Base-by-base conservation (phyloP, 2,888 invertebrate genomes). In the Saturnia japonica region DNA sequence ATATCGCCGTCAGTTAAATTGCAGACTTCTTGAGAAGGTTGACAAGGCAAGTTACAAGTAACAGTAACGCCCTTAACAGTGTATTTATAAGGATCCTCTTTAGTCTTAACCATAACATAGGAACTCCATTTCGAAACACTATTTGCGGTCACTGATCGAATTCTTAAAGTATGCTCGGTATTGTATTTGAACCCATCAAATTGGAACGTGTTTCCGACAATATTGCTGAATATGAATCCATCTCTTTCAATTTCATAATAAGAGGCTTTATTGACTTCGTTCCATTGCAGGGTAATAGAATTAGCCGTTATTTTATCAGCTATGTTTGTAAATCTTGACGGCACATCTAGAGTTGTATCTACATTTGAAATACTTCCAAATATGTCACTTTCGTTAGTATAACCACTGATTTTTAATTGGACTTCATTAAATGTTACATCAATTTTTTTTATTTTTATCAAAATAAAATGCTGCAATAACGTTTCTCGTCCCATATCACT, bases 201-300 rank as follows among this genome's bases (percentile, higher is more conserved):
- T 47, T 74, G 84, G 67, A 85, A 88, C 54, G 74, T 74, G 9
- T 74, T 77, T 28, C 75, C 82, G 67, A 68, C 75, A 43, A 93
- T 87, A 72, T 89, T 87, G 40, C 83, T 91, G 74, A 88, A 91
- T 66, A 91, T 74, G 12, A 74, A 73, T 4, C 83, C 87, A 73
- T 93, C 88, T 83, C 85, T 87, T 77, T 91, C 90, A 47, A 93
- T 87, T 83, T 93, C 93, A 72, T 90, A 90, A 74, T 84, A 88
- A 70, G 73, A 71, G 3, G 80, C 86, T 14, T 80, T 72, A 68
- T 81, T 72, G 16, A 79, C 76, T 51, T 72, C 22, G 0, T 85
- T 75, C 93, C 93, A 93, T 42, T 81, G 74, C 47, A 93, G 70
- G 43, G 79, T 79, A 8, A 91, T 79, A 12, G 85, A 81, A 28